Percentiles rank a stretch among this genome's conserved stretches.
These are phyloP conservation scores for Nebria salina DNA, from an alignment of 2,888 invertebrate species.

Conservation along the genomic window DNA sequence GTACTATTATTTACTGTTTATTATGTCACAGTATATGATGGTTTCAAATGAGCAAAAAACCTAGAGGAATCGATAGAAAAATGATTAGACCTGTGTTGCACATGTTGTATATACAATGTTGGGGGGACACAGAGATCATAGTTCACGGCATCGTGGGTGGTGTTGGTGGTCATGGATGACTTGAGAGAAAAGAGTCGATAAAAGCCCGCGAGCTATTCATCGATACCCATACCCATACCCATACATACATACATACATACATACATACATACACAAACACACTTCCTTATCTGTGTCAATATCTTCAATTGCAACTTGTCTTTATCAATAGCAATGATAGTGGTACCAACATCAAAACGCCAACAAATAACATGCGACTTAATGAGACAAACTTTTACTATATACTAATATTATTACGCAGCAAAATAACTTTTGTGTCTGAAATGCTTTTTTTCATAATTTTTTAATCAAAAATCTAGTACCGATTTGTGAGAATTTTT, in stretches of 20 bases:
- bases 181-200: constrained; percentile 11
- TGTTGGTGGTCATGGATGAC: constrained; percentile 21
- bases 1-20: neutral
- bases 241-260: neutral
- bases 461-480: too few relatives aligned
- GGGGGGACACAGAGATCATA: constrained; percentile 22
- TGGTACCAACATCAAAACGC: constrained; percentile 9
- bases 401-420: too few relatives aligned
- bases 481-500: too few relatives aligned
- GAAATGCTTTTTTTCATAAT: too few relatives aligned
- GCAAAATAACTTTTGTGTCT: too few relatives aligned
- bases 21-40: neutral
- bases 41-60: neutral
- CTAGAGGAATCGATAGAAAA: neutral
- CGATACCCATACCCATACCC: too few relatives aligned
- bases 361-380: neutral
- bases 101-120: neutral
- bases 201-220: neutral
- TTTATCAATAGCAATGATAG: constrained; percentile 18
- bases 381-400: too few relatives aligned
- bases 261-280: neutral
- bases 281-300: constrained; percentile 17
- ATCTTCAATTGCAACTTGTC: constrained; percentile 22
- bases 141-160: constrained; percentile 42
- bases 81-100: constrained; percentile 1